Evolutionary conservation across 37 sponge, comb jelly and placozoan genomes (phyloP).

Genomic region (Beroe forskalii): DNA sequence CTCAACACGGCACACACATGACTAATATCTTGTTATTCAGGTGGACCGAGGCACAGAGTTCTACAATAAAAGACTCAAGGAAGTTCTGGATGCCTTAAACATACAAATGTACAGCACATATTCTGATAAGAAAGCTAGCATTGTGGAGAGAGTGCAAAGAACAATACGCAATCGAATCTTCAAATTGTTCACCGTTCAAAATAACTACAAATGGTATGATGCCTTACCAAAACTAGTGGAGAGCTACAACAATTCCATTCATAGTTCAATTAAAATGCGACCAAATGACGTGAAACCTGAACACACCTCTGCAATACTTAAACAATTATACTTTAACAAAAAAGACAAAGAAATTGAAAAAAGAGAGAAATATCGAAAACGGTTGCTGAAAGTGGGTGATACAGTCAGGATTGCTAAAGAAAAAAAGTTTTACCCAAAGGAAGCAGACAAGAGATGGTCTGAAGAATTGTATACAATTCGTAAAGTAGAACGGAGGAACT

Average conservation of each 20-base stretch:
- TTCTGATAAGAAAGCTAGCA: constrained; percentile 39
- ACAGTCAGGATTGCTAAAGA: background rate
- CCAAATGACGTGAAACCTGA: constrained; percentile 19
- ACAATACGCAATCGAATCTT: constrained; percentile 2
- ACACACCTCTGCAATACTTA: background rate
- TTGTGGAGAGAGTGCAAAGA: constrained; percentile 25
- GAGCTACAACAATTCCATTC: constrained; percentile 8
- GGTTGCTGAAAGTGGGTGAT: background rate
- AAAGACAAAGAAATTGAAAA: background rate
- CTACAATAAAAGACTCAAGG: constrained; percentile 10
- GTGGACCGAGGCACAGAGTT: constrained; percentile 26
- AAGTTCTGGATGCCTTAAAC: background rate
- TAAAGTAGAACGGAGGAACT: constrained; percentile 4
- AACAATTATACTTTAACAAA: background rate
- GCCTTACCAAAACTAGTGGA: background rate
- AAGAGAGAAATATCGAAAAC: constrained; percentile 3
- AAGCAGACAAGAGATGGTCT: constrained; percentile 2
- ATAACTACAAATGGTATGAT: background rate
- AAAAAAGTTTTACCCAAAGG: background rate
- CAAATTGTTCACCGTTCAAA: background rate
- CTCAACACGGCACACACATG: too few relatives aligned
- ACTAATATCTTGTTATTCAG: background rate
- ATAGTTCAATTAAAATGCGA: background rate
- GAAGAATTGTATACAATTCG: background rate
- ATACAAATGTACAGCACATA: constrained; percentile 43